These are phyloP conservation scores for Phenacoccus solenopsis DNA, from an alignment of 1,140 invertebrate genomes.

Conservation along the genomic window DNA sequence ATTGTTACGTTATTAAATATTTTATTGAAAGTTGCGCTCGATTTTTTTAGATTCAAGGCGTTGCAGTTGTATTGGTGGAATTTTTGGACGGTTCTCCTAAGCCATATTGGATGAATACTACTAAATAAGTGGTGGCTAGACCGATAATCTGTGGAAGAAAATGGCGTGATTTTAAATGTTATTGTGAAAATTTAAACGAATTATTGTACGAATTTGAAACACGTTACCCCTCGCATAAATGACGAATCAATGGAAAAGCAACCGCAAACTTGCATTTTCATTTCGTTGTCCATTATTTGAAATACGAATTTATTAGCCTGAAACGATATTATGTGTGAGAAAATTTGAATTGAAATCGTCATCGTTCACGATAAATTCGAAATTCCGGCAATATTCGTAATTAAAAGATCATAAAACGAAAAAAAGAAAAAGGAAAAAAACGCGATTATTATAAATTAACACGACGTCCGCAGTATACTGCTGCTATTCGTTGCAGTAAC, in stretches of 20 bases:
- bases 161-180: neutral
- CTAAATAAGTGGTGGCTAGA: neutral
- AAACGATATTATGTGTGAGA: neutral
- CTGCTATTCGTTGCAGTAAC: no score
- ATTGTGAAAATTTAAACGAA: neutral
- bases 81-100: neutral
- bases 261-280: constrained; percentile 5
- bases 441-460: no score
- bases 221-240: neutral
- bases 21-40: constrained; percentile 9
- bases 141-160: neutral
- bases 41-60: neutral
- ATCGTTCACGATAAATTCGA: no score
- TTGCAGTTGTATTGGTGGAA: neutral
- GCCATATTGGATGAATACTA: constrained; percentile 9
- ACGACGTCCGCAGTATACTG: no score
- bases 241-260: neutral
- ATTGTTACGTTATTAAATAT: constrained; percentile 13
- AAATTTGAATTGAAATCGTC: no score
- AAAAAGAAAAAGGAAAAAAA: no score
- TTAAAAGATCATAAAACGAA: no score
- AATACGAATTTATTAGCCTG: neutral
- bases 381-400: no score
- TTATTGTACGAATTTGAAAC: neutral
- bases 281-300: neutral